Base-by-base conservation (phyloP, 2,797 vertebrate genomes). In the Australoheros facetus region DNA sequence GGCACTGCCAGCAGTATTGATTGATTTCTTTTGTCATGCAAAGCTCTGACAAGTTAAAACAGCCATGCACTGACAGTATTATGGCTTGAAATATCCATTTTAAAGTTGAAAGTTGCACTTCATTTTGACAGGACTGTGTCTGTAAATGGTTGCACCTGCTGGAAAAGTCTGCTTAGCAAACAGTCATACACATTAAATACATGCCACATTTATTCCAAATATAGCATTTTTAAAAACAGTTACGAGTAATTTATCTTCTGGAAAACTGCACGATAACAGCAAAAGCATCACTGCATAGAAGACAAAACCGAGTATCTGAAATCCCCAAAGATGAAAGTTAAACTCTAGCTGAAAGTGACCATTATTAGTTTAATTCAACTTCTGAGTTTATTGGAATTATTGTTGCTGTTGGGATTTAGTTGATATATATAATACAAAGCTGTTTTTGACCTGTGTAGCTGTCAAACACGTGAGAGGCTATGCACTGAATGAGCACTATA, bases 401-500 rank as follows among this genome's bases (percentile, higher is more conserved):
- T 60, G 37, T 13, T 84, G 39, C 59, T 58, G 56, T 26, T 78
- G 45, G 81, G 1, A 80, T 80, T 71, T 56, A 78, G 32, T 71
- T 79, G 60, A 82, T 78, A 73, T 80, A 76, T 80, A 76, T 28
- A 51, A 19, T 42, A 16, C 28, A 72, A 56, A 80, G 39, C 64
- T 74, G 78, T 73, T 59, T 60, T 53, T 59, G 26, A 86, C 34
- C 48, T 23, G 19, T 86, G 51, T 73, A 71, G 78, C 75, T 77
- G 55, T 85, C 12, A 59, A 88, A 76, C 83, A 88, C 87, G 73
- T 30, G 21, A 64, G 23, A 11, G 59, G 79, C 79, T 85, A 23
- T 70, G 71, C 62, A 76, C 51, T 74, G 79, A 79, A 45, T 3
- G 26, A 55, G 70, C 17, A 16, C 51, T 71, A n/a, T 72, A 5